phyloP scores from a whole-genome alignment of 2,113 vertebrate species.

The Rostratula benghalensis region DNA sequence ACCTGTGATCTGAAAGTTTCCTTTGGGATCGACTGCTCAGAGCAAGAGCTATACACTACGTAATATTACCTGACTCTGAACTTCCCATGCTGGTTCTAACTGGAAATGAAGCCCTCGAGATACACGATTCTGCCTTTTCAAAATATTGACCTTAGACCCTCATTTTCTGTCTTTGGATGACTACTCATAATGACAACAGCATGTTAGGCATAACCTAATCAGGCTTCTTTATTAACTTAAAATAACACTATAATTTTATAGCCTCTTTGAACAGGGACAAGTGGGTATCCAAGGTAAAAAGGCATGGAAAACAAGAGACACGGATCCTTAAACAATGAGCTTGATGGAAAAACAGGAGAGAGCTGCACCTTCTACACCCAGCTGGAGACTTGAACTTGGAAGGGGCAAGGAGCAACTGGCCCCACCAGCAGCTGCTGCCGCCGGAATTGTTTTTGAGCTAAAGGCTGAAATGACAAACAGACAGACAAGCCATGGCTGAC shows the following conservation, averaged over 20 bases:
- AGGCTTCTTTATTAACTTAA: neutral
- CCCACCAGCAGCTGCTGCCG: neutral
- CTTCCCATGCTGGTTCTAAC: neutral
- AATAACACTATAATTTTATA: neutral
- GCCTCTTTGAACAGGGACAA: neutral
- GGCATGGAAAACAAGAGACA: neutral
- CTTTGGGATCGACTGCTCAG: neutral
- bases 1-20: neutral
- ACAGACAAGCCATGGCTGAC: neutral
- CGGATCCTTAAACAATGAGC: neutral
- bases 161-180: neutral
- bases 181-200: neutral
- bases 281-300: neutral
- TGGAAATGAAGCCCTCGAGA: neutral
- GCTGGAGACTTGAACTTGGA: neutral
- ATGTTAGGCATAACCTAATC: neutral
- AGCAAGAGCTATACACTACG: neutral
- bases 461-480: neutral
- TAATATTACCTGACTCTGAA: neutral
- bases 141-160: neutral
- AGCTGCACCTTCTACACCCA: neutral
- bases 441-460: neutral
- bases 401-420: neutral
- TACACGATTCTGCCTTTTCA: neutral
- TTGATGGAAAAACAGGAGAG: neutral